Evolutionary conservation across 2,797 vertebrate species (phyloP).

Genomic region (Pampus argenteus): DNA sequence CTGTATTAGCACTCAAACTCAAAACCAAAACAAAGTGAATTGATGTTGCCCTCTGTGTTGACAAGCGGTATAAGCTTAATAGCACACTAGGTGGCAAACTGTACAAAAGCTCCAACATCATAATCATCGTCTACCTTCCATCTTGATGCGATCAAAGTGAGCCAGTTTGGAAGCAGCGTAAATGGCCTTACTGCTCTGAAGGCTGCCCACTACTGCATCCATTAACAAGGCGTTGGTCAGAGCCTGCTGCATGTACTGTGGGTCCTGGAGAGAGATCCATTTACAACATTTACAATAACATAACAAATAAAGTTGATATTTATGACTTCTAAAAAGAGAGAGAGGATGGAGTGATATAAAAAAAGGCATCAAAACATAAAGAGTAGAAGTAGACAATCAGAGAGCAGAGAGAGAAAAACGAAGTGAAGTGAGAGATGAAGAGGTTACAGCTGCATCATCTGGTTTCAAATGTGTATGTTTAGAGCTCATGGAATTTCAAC

Average conservation of each 20-base stretch:
- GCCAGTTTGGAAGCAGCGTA: constrained; percentile 94
- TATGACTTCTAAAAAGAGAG: background rate
- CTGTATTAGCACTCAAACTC: background rate
- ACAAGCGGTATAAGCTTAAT: background rate
- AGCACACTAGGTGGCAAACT: background rate
- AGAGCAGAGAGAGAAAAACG: background rate
- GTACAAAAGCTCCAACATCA: background rate
- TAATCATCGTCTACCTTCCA: constrained; percentile 83
- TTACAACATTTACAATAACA: background rate
- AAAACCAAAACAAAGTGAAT: background rate
- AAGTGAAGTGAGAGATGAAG: constrained; percentile 4
- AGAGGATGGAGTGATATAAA: background rate
- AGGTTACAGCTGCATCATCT: constrained; percentile 31
- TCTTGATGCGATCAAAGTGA: constrained; percentile 92
- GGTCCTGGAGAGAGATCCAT: constrained; percentile 85
- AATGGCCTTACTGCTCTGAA: constrained; percentile 91
- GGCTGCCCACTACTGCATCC: constrained; percentile 95
- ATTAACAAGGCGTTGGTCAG: constrained; percentile 94
- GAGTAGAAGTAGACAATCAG: background rate
- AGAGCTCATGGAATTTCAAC: constrained; percentile 43
- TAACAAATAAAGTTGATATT: background rate
- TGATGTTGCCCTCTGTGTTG: background rate
- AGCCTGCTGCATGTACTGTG: constrained; percentile 96
- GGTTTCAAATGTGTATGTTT: constrained; percentile 49
- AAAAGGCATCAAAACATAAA: background rate